phyloP scores from a whole-genome alignment of 2,797 vertebrate species.

The Coluber constrictor region DNA sequence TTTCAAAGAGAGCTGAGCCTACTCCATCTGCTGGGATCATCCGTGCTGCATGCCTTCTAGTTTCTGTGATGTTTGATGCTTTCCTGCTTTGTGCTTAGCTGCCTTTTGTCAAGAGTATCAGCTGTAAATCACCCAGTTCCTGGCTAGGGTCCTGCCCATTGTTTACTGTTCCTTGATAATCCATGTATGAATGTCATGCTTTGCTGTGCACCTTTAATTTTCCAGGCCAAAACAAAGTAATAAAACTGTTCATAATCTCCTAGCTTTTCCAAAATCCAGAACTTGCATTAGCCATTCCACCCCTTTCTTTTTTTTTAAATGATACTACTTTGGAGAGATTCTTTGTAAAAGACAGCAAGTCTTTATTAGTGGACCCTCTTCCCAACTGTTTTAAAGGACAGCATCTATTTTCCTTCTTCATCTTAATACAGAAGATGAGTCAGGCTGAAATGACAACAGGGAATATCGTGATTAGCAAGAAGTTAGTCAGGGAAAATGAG shows the following conservation, averaged over 20 bases:
- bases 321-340: not conserved
- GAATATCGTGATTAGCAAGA: not conserved
- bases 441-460: not conserved
- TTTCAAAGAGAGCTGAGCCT: constrained; percentile 10
- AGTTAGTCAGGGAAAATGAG: not conserved
- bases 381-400: not conserved
- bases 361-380: not conserved
- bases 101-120: constrained; percentile 29
- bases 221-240: constrained; percentile 33
- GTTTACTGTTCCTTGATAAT: constrained; percentile 43
- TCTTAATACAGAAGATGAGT: constrained; percentile 1
- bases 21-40: not conserved
- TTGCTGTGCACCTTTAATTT: constrained; percentile 50
- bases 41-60: not conserved
- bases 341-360: not conserved
- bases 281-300: constrained; percentile 7
- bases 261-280: constrained; percentile 38
- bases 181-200: constrained; percentile 13
- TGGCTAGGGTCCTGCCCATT: constrained; percentile 28
- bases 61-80: not conserved
- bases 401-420: constrained; percentile 2
- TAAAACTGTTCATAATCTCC: constrained; percentile 37
- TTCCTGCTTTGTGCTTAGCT: constrained; percentile 14
- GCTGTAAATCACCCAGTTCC: constrained; percentile 10
- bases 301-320: constrained; percentile 22